Conservation (phyloP, 2,888 invertebrate genomes). For the Diloba caeruleocephala region DNA sequence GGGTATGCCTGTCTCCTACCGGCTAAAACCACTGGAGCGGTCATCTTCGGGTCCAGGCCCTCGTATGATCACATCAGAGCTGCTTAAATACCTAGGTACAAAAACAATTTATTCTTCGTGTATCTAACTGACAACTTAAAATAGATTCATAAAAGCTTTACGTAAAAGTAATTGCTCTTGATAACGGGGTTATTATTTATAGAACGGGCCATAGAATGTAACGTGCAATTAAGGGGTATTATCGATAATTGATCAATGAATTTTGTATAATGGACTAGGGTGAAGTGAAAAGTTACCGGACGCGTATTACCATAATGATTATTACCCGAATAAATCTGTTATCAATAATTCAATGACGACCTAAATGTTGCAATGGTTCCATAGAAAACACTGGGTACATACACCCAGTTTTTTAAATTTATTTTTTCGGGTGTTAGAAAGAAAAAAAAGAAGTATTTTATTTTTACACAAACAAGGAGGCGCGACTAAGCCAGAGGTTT, state of each 20-base stretch:
- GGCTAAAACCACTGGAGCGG: too few relatives aligned
- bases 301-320: conserved; percentile 16
- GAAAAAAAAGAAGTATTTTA: too few relatives aligned
- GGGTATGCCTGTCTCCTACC: too few relatives aligned
- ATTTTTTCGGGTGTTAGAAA: too few relatives aligned
- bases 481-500: too few relatives aligned
- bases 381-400: too few relatives aligned
- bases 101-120: too few relatives aligned
- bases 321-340: conserved; percentile 23
- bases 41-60: too few relatives aligned
- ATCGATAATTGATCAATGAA: conserved; percentile 47
- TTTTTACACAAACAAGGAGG: too few relatives aligned
- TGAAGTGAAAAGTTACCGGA: conserved; percentile 45
- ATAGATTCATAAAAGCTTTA: conserved; percentile 34
- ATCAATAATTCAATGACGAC: conserved; percentile 16
- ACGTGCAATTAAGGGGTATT: conserved; percentile 43
- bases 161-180: conserved; percentile 44
- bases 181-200: conserved; percentile 46
- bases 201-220: conserved; percentile 22
- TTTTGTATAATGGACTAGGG: conserved; percentile 30
- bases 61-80: too few relatives aligned
- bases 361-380: conserved; percentile 3
- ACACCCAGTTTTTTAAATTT: too few relatives aligned
- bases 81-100: too few relatives aligned
- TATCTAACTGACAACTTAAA: conserved; percentile 14